Evolutionary conservation across 2,797 vertebrate species (phyloP).

Genomic region (Falco columbarius): DNA sequence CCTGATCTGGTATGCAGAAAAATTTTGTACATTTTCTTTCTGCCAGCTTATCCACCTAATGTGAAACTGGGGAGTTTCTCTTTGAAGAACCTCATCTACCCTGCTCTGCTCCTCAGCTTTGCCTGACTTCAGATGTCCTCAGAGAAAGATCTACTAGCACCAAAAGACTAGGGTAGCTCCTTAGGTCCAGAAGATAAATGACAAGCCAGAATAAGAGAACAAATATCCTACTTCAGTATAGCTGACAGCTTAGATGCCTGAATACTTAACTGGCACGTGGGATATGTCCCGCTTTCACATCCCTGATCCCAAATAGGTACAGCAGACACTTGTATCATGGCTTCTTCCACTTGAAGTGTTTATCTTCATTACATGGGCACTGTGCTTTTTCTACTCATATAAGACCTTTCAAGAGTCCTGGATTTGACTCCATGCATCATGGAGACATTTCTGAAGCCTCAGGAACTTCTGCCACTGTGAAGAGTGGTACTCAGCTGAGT

Average conservation of each 20-base stretch:
- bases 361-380: fast-evolving
- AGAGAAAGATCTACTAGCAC: neutral
- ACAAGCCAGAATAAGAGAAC: neutral
- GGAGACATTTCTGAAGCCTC: neutral
- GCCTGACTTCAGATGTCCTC: neutral
- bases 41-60: neutral
- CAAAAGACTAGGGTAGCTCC: neutral
- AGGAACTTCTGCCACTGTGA: neutral
- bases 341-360: neutral
- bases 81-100: neutral
- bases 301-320: fast-evolving
- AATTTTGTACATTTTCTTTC: neutral
- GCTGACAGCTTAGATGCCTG: neutral
- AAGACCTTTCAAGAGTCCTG: neutral
- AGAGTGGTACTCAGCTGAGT: neutral
- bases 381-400: neutral
- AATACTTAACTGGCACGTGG: neutral
- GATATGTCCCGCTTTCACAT: neutral
- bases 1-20: neutral
- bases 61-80: neutral
- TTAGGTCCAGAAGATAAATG: neutral
- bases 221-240: neutral
- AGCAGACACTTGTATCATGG: neutral
- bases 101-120: neutral
- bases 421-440: neutral